phyloP scores from a whole-genome alignment of 1,140 invertebrate species.

The Coptotermes formosanus region DNA sequence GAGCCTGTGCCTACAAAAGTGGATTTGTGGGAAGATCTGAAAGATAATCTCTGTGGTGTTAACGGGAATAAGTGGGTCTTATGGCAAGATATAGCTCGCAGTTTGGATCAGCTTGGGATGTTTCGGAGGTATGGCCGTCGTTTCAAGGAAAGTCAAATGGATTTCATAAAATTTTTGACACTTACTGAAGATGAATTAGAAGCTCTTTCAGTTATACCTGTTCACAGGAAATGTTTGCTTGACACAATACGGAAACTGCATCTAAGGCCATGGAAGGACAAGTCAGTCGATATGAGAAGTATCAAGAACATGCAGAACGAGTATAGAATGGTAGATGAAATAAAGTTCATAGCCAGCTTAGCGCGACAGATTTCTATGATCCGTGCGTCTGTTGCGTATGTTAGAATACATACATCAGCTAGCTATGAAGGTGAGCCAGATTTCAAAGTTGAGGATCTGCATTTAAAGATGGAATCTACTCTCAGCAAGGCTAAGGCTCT shows the following conservation, averaged over 20 bases:
- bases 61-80: not conserved
- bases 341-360: not conserved
- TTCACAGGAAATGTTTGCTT: not conserved
- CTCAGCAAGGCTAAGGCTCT: not conserved
- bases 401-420: not conserved
- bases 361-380: not conserved
- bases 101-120: not conserved
- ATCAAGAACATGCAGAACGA: not conserved
- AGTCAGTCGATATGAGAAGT: not conserved
- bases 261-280: not conserved
- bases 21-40: not conserved
- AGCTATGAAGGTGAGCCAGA: not conserved
- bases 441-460: not conserved
- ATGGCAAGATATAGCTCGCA: not conserved
- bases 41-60: not conserved
- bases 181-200: conserved; percentile 6
- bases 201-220: not conserved
- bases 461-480: not conserved
- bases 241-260: not conserved
- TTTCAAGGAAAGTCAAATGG: not conserved
- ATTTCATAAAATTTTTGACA: not conserved
- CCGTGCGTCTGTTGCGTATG: not conserved
- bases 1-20: not conserved
- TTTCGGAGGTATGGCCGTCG: not conserved
- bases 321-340: not conserved